A percentile compares a stretch with the other conserved stretches of the same genome.
These are phyloP conservation scores for Lobophora halterata DNA, from an alignment of 2,888 invertebrate genomes.

Conservation along the genomic window DNA sequence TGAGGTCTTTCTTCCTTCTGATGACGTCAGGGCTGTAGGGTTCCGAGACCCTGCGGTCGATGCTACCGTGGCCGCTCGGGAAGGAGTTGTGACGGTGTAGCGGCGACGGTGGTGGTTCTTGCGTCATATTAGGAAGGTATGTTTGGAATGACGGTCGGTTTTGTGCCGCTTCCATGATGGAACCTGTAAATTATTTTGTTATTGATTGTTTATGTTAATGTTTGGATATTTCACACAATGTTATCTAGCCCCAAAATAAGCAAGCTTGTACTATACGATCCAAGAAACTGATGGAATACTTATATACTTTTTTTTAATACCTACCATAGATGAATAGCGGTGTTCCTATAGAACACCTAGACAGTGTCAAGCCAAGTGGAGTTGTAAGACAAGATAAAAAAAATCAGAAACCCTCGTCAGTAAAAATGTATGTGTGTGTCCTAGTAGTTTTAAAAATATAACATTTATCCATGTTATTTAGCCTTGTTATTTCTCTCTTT, in stretches of 20 bases:
- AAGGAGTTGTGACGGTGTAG: slow-evolving; percentile 58
- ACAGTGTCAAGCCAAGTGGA: no score
- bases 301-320: not conserved
- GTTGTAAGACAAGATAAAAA: no score
- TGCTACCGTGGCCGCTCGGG: slow-evolving; percentile 41
- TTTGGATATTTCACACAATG: no score
- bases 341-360: no score
- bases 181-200: slow-evolving; percentile 75
- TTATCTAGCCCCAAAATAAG: no score
- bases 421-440: not conserved
- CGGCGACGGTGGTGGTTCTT: slow-evolving; percentile 49
- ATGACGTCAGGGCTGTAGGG: slow-evolving; percentile 67
- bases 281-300: not conserved
- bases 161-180: slow-evolving; percentile 87
- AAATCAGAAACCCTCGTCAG: no score
- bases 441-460: no score
- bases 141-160: slow-evolving; percentile 79
- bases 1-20: slow-evolving; percentile 65
- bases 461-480: no score
- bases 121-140: slow-evolving; percentile 61
- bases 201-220: no score
- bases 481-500: no score
- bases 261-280: no score
- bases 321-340: no score
- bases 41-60: slow-evolving; percentile 66